phyloP scores from a whole-genome alignment of 2,797 vertebrate genomes.

The Threskiornis aethiopicus region DNA sequence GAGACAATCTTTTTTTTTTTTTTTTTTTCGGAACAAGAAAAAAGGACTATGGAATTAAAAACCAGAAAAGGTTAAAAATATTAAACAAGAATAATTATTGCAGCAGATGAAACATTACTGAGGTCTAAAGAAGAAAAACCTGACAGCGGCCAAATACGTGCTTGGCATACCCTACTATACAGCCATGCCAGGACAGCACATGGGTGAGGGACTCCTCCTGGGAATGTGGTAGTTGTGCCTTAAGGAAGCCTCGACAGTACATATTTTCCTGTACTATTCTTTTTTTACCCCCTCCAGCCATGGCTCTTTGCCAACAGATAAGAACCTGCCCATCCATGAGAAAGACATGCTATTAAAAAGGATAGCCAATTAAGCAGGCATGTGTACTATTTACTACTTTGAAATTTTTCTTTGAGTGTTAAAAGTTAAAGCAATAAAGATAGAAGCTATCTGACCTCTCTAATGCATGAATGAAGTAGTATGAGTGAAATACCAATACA shows the following conservation, averaged over 20 bases:
- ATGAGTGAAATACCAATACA: too few relatives aligned
- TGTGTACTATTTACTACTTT: background rate
- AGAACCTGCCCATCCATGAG: background rate
- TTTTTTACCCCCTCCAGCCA: background rate
- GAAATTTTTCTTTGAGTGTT: background rate
- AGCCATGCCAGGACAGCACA: background rate
- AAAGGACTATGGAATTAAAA: background rate
- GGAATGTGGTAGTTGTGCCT: background rate
- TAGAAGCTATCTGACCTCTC: too few relatives aligned
- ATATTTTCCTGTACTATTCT: background rate
- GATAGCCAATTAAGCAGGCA: background rate
- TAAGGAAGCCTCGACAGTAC: background rate
- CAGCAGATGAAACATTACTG: background rate
- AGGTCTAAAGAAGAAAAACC: background rate
- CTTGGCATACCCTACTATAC: background rate
- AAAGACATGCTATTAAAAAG: constrained; percentile 8
- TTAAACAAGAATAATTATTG: background rate
- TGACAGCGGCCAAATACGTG: background rate
- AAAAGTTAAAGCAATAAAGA: too few relatives aligned
- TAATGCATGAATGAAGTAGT: too few relatives aligned
- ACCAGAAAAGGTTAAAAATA: too few relatives aligned
- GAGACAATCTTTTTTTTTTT: too few relatives aligned
- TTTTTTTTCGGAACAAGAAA: background rate
- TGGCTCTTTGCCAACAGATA: background rate
- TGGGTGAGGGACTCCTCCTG: background rate